These are phyloP conservation scores for Cryptoprocta ferox DNA, from an alignment of 2,797 vertebrate genomes.

Conservation along the genomic window DNA sequence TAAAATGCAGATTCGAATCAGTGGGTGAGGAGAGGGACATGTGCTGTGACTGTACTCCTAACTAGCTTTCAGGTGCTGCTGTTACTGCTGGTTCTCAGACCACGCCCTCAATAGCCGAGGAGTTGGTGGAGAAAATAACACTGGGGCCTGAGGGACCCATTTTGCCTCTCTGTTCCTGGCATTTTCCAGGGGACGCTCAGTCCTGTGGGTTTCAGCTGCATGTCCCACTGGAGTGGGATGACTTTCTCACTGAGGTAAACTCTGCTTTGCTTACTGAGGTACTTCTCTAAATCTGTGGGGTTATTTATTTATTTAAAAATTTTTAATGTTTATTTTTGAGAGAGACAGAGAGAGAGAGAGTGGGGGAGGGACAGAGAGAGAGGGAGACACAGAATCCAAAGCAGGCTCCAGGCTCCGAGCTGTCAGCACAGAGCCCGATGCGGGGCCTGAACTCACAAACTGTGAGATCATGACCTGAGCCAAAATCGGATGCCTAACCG, in stretches of 20 bases:
- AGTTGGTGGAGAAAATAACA: slow-evolving; percentile 13
- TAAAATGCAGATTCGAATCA: background rate
- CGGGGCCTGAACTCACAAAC: no score
- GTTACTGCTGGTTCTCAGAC: background rate
- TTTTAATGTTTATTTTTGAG: no score
- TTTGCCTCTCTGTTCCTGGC: background rate
- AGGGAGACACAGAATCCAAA: no score
- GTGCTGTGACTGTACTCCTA: background rate
- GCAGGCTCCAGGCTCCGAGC: no score
- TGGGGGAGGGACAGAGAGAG: no score
- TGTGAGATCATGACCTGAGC: no score
- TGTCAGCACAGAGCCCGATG: no score
- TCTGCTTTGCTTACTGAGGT: slow-evolving; percentile 44
- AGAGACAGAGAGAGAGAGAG: no score
- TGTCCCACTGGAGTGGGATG: background rate
- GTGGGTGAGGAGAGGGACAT: background rate
- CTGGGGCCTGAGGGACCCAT: background rate
- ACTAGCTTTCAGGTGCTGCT: background rate
- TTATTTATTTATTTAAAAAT: background rate
- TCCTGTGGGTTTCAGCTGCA: background rate
- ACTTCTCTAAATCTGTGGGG: background rate
- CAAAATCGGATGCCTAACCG: no score
- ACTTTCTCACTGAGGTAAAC: slow-evolving; percentile 12
- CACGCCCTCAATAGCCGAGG: background rate
- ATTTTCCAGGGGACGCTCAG: background rate